A percentile compares a stretch with the other conserved stretches of the same genome.
These are phyloP conservation scores for Drosophila setifemur DNA, from an alignment of 1,140 invertebrate genomes.

Conservation along the genomic window DNA sequence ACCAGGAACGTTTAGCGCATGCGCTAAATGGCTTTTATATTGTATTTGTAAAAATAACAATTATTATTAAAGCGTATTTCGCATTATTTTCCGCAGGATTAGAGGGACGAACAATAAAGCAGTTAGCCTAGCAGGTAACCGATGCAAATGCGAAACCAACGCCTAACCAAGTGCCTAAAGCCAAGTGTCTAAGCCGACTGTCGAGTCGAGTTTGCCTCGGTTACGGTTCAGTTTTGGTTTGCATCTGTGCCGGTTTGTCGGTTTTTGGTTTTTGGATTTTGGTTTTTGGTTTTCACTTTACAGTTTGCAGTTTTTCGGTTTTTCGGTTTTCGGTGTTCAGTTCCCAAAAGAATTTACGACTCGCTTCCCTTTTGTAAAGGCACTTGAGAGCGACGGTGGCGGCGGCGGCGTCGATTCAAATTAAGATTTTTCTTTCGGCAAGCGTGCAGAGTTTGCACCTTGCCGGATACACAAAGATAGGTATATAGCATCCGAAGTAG, in stretches of 20 bases:
- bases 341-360: conserved; percentile 64
- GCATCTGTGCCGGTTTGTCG: conserved; percentile 34
- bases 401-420: conserved; percentile 56
- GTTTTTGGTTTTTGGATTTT: not conserved
- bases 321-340: not conserved
- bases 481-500: not conserved
- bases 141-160: conserved; percentile 1
- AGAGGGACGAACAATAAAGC: conserved; percentile 65
- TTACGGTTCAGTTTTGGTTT: conserved; percentile 17
- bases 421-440: conserved; percentile 52
- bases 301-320: too few species aligned
- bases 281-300: not conserved
- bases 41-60: conserved; percentile 78
- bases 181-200: conserved; percentile 70
- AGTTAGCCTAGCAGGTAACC: conserved; percentile 20
- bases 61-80: conserved; percentile 81
- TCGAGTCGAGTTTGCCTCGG: conserved; percentile 34
- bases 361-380: conserved; percentile 36
- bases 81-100: conserved; percentile 80
- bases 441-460: conserved; percentile 53
- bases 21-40: conserved; percentile 80
- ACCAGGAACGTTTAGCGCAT: conserved; percentile 72
- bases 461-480: conserved; percentile 19
- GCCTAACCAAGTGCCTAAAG: conserved; percentile 68
- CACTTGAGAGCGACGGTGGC: conserved; percentile 42